Evolutionary conservation across 1,140 invertebrate genomes (phyloP), one percentile per base, ranked within the genome.

Genomic region (Aradophagus sp.): DNA sequence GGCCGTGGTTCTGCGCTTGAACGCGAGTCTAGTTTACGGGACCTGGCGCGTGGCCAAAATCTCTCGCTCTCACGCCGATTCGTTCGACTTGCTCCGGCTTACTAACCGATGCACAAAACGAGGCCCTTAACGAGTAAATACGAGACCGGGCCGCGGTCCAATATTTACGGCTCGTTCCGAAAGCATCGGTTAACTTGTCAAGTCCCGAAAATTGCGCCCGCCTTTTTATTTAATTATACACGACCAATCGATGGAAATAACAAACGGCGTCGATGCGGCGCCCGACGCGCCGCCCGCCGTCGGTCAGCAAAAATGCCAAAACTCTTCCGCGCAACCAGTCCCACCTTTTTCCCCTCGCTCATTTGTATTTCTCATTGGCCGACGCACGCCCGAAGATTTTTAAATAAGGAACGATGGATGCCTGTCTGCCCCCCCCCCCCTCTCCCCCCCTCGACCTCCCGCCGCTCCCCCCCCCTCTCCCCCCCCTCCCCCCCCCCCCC

Each of bases 1-100:
- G 48, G 48, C 58, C 29, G 47, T 55, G 16, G 38, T 58, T 56
- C 7, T 29, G 44, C 52, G 52, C 50, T 47, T 15, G 31, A 39
- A 17, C 58, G 42, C 42, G 27, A 50, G 39, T 63, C 70, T 58
- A 50, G 62, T 76, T 75, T 77, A 69, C 65, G 66, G 27, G 61
- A 56, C 36, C 72, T 84, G 82, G 80, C 80, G 45, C 41, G 58
- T 35, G 59, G 80, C 82, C 82, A 84, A 81, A 81, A 83, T 78
- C 73, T 62, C 61, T 61, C 61, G 48, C 58, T 66, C 62, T 77
- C 69, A 44, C 55, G 65, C 66, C 71, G 73, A 76, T 80, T 77
- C 78, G 75, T 77, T 78, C 76, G 71, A 41, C 47, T 61, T 48
- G 55, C 70, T 72, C 61, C 56, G 48, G 47, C 45, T 55, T 79